Evolutionary conservation across 2,797 vertebrate genomes (phyloP).

Genomic region (Lithobates sylvaticus): DNA sequence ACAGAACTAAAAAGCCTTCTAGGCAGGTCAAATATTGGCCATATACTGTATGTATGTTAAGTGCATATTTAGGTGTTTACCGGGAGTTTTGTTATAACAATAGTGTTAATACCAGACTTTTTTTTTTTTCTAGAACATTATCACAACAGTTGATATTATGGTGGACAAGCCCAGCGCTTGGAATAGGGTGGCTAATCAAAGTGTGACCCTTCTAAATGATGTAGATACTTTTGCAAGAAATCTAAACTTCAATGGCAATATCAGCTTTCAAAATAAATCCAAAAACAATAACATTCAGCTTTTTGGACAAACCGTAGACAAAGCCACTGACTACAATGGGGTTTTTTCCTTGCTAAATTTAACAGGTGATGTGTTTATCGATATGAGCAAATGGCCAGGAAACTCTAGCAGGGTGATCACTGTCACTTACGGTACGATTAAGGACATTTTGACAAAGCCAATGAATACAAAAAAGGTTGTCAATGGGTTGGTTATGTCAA

Average conservation of each 20-base stretch:
- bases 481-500: slow-evolving; percentile 45
- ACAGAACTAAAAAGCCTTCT: too few relatives aligned
- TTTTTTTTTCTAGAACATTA: slow-evolving; percentile 4
- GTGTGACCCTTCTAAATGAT: slow-evolving; percentile 1
- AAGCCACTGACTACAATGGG: neutral
- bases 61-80: too few relatives aligned
- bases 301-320: neutral
- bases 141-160: slow-evolving; percentile 29
- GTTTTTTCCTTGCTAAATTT: neutral
- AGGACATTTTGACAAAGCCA: slow-evolving; percentile 8
- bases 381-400: neutral
- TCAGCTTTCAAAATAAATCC: neutral
- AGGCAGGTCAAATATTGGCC: too few relatives aligned
- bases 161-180: neutral
- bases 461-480: neutral
- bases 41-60: too few relatives aligned
- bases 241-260: neutral
- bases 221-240: neutral
- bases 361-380: neutral
- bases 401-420: neutral
- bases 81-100: too few relatives aligned
- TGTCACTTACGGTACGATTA: slow-evolving; percentile 34
- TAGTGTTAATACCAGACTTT: too few relatives aligned
- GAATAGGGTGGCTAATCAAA: neutral
- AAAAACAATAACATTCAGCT: neutral